phyloP scores from a whole-genome alignment of 2,888 invertebrate species.

The Lasioglossum villosulum region DNA sequence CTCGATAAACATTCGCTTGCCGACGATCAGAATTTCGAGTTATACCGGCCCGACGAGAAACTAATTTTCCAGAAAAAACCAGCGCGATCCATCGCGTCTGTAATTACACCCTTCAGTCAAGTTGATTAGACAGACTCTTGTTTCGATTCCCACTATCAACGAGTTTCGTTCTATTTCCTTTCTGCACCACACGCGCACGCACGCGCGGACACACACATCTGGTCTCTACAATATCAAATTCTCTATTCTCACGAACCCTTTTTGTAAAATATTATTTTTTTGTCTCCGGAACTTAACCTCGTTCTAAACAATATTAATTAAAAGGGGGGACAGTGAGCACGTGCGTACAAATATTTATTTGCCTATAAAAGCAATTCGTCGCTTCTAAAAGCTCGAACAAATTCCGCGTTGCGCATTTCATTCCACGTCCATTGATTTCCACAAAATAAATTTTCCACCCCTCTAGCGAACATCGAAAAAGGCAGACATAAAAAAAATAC shows the following conservation, averaged over 20 bases:
- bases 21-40: background rate
- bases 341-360: background rate
- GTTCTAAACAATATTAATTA: too few species aligned
- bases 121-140: background rate
- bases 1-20: conserved; percentile 24
- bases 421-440: background rate
- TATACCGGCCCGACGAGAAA: background rate
- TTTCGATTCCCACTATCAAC: background rate
- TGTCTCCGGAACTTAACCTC: too few species aligned
- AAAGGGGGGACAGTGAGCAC: background rate
- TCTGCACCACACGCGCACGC: too few species aligned
- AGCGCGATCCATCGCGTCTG: background rate
- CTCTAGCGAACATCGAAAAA: background rate
- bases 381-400: background rate
- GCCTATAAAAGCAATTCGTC: background rate
- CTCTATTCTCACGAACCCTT: background rate
- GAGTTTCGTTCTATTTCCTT: background rate
- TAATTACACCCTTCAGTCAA: background rate
- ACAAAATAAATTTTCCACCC: background rate
- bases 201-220: too few species aligned
- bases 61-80: background rate
- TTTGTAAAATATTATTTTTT: background rate
- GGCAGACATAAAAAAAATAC: background rate
- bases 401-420: background rate
- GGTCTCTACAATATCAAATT: background rate